Percentiles rank a stretch among this genome's conserved stretches.
Evolutionary conservation across 1,140 invertebrate species (phyloP).

Genomic region (Hydropsyche tenuis): DNA sequence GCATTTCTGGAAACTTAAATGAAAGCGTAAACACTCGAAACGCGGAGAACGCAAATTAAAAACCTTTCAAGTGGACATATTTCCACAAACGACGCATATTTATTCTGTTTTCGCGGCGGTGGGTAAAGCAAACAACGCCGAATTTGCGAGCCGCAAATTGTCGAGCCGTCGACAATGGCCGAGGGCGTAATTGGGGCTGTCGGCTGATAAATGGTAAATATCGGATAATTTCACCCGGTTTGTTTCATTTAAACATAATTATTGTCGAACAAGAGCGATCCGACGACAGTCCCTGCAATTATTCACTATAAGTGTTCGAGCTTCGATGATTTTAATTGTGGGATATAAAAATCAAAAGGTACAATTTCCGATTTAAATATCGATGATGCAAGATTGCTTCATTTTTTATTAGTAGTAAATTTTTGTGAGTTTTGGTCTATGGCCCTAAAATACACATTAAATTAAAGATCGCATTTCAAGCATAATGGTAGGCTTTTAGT

Average conservation of each 20-base stretch:
- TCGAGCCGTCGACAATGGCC: not conserved
- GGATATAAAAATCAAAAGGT: too few relatives aligned
- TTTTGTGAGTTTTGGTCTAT: too few relatives aligned
- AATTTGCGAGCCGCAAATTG: slow-evolving; percentile 14
- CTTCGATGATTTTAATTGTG: too few relatives aligned
- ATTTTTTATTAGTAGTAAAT: too few relatives aligned
- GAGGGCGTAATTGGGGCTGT: slow-evolving; percentile 13
- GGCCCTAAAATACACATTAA: not conserved
- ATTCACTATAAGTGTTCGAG: too few relatives aligned
- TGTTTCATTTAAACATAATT: slow-evolving; percentile 14
- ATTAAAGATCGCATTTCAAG: not conserved
- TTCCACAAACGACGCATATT: not conserved
- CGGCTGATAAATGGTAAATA: slow-evolving; percentile 7
- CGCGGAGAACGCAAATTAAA: slow-evolving; percentile 3
- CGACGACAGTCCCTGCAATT: too few relatives aligned
- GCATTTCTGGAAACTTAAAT: too few relatives aligned
- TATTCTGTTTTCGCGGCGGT: slow-evolving; percentile 1
- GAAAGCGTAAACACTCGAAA: too few relatives aligned
- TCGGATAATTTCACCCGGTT: not conserved
- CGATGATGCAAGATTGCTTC: too few relatives aligned
- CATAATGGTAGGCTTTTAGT: not conserved
- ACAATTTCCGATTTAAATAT: too few relatives aligned
- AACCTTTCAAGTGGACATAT: not conserved
- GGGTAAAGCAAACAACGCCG: not conserved
- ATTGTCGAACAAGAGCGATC: too few relatives aligned